These are phyloP conservation scores for Chlorocebus sabaeus DNA, from an alignment of 2,113 vertebrate species.

Conservation along the genomic window DNA sequence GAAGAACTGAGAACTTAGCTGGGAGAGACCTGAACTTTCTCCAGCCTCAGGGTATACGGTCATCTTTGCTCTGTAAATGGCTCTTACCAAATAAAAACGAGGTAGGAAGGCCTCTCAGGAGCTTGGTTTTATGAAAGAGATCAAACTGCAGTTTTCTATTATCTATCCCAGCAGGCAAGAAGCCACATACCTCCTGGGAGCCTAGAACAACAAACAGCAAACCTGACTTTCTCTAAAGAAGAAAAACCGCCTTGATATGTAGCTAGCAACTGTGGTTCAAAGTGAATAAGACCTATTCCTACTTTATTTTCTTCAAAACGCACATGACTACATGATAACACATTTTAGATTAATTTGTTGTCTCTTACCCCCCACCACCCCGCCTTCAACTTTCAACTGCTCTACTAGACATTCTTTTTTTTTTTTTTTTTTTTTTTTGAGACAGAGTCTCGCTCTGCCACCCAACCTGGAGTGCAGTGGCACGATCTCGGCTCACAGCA, in stretches of 20 bases:
- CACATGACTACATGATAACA: not conserved
- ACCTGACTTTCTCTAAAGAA: not conserved
- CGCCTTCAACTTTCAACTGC: not conserved
- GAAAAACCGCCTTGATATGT: not conserved
- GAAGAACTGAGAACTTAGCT: not conserved
- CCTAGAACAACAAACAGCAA: not conserved
- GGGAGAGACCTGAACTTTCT: not conserved
- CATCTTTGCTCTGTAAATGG: not conserved
- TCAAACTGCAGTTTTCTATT: not conserved
- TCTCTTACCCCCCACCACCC: not conserved
- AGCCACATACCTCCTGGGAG: not conserved
- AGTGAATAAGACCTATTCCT: not conserved
- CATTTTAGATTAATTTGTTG: not conserved
- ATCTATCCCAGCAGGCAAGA: not conserved
- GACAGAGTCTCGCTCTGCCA: too few species aligned
- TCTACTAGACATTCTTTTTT: not conserved
- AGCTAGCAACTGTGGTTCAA: not conserved
- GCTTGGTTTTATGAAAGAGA: slow-evolving; percentile 2
- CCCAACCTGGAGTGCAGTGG: too few species aligned
- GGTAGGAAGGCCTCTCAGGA: not conserved
- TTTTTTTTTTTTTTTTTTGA: too few species aligned
- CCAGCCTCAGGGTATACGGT: not conserved
- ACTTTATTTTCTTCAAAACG: slow-evolving; percentile 19
- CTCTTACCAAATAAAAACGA: not conserved
- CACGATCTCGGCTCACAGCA: too few species aligned